Conservation (phyloP, 1,140 invertebrate genomes). For the Lepidurus couesii region DNA sequence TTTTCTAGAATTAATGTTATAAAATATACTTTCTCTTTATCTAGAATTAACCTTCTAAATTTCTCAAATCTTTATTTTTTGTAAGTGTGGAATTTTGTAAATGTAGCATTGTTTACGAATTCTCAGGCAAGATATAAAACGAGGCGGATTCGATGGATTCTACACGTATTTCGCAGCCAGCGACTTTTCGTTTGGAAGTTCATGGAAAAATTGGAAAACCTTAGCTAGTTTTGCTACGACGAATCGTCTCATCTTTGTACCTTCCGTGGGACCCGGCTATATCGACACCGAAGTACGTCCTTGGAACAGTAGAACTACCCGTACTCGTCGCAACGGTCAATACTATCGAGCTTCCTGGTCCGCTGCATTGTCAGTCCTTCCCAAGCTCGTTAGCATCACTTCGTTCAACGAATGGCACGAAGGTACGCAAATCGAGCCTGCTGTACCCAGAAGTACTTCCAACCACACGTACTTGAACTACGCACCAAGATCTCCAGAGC, state of each 20-base stretch:
- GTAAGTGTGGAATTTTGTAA: neutral
- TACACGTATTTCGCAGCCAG: slow-evolving; percentile 53
- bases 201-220: slow-evolving; percentile 45
- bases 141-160: slow-evolving; percentile 49
- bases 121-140: slow-evolving; percentile 39
- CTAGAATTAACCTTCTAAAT: too few species aligned
- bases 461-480: slow-evolving; percentile 42
- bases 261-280: slow-evolving; percentile 51
- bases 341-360: slow-evolving; percentile 47
- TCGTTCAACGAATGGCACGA: slow-evolving; percentile 55
- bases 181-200: slow-evolving; percentile 48
- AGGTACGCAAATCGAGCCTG: slow-evolving; percentile 51
- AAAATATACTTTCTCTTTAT: too few species aligned
- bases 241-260: slow-evolving; percentile 47
- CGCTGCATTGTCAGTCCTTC: slow-evolving; percentile 42
- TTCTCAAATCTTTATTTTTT: too few species aligned
- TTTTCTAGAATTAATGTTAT: too few species aligned
- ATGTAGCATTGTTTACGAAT: neutral
- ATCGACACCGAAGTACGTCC: slow-evolving; percentile 48
- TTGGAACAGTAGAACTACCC: slow-evolving; percentile 48
- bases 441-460: slow-evolving; percentile 40
- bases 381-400: slow-evolving; percentile 47
- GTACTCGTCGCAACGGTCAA: slow-evolving; percentile 44
- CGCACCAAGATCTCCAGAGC: slow-evolving; percentile 40
- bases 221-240: slow-evolving; percentile 42